phyloP scores from a whole-genome alignment of 53 echinoderm and acorn worm genomes.

The Patiria pectinifera region DNA sequence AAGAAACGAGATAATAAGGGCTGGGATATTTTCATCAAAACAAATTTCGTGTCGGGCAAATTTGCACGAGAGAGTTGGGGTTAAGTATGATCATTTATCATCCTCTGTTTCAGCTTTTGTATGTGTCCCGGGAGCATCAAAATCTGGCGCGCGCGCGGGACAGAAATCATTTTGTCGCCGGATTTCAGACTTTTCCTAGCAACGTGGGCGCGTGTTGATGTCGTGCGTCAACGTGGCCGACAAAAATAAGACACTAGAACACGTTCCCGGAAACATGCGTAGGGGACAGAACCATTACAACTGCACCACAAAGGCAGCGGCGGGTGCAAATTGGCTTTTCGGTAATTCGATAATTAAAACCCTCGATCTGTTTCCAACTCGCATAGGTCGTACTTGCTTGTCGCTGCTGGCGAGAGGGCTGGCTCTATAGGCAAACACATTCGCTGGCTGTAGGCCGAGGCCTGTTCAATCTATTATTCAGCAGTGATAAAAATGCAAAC shows the following conservation, averaged over 20 bases:
- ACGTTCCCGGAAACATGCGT: not conserved
- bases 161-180: not conserved
- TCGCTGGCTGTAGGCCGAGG: too few relatives aligned
- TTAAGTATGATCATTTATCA: conserved; percentile 10
- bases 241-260: not conserved
- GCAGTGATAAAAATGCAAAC: not conserved
- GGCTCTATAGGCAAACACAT: not conserved
- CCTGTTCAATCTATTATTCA: not conserved
- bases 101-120: not conserved
- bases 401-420: not conserved
- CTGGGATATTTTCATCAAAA: not conserved
- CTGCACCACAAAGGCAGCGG: not conserved
- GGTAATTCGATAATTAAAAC: not conserved
- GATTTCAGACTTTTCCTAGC: conserved; percentile 1
- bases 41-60: not conserved
- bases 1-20: not conserved
- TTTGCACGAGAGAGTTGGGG: not conserved
- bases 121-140: not conserved
- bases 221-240: not conserved
- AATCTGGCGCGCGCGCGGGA: not conserved
- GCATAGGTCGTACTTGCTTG: not conserved
- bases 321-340: not conserved
- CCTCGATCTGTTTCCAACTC: not conserved
- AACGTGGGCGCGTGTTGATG: not conserved
- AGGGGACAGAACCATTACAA: not conserved